These are phyloP conservation scores for Ephestia elutella DNA, from an alignment of 1,140 invertebrate genomes.

Conservation along the genomic window DNA sequence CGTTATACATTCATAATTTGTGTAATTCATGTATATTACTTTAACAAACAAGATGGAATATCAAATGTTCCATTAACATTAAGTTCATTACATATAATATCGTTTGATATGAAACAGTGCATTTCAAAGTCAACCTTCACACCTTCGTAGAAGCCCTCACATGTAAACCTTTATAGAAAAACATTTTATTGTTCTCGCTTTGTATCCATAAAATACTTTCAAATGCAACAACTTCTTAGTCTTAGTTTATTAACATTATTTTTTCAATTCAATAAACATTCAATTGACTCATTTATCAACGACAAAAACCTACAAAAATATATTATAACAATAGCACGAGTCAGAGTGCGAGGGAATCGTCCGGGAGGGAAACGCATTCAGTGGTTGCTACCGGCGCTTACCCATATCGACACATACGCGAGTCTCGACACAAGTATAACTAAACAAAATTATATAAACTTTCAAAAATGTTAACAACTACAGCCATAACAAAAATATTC, in stretches of 20 bases:
- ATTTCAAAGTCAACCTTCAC: constrained; percentile 48
- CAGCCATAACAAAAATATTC: constrained; percentile 72
- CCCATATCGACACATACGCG: constrained; percentile 45
- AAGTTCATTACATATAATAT: constrained; percentile 54
- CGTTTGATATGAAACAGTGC: constrained; percentile 49
- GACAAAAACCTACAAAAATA: constrained; percentile 74
- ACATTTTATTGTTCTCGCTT: constrained; percentile 72
- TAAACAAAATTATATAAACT: constrained; percentile 69
- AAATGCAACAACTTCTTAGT: constrained; percentile 73
- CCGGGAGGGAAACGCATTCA: constrained; percentile 37
- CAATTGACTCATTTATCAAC: constrained; percentile 74
- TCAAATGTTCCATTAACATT: constrained; percentile 55
- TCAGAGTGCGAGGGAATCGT: constrained; percentile 51
- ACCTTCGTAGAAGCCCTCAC: constrained; percentile 53
- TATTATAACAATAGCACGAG: constrained; percentile 71
- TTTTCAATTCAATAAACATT: constrained; percentile 72
- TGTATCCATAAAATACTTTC: constrained; percentile 73
- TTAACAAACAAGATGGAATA: constrained; percentile 68
- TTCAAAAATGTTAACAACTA: constrained; percentile 72
- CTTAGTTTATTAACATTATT: constrained; percentile 69
- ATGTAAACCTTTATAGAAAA: constrained; percentile 72
- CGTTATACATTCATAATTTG: constrained; percentile 40
- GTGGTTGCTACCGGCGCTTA: constrained; percentile 29
- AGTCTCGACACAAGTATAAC: constrained; percentile 42
- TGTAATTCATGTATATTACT: constrained; percentile 55